Base-by-base conservation (phyloP, 1,140 invertebrate genomes). In the Macrotrachela quadricornifera region DNA sequence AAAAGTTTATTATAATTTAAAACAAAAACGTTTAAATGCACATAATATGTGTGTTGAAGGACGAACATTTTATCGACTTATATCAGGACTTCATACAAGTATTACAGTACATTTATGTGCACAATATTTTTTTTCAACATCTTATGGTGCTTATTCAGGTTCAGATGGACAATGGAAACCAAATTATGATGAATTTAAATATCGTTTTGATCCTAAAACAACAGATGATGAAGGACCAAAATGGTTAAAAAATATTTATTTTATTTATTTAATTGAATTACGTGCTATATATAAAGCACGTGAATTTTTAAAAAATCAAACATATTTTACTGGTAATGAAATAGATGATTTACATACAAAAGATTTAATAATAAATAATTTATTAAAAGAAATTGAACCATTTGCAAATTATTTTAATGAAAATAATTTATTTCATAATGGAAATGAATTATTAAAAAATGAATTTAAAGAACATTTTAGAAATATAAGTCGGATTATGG, bases 401-500 rank as follows among this genome's bases (percentile, higher is more conserved):
- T 57, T 56, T 43, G 16, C 83, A 1, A 77, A 87, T 53, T 88
- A 96, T 69, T 97, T 95, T 66, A 83, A 96, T 73, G 91, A 97
- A 69, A 84, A 79, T 42, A 76, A 80, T 14, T 83, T 97, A 77
- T 97, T 97, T 63, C 80, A 30, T 4, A 30, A 30, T 30, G 21
- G 21, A 30, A 30, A 30, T 30, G 21, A 30, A 4, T 30, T 30
- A 30, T 30, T 30, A 30, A 30, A 30, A 30, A 4, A 4, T 8
- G 21, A 30, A 30, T 30, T 30, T 30, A 30, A 30, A 30, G 77
- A 81, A 57, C 87, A 96, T 71, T 99, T 99, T 65, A 76, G 80
- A 51, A 99, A 99, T 69, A 92, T 99, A 59, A 91, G 90, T 6
- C 73, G 80, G 42, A 97, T 99, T 48, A 97, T 99, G 91, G 92